phyloP scores from a whole-genome alignment of 2,113 vertebrate genomes.

The Oreochromis aureus region DNA sequence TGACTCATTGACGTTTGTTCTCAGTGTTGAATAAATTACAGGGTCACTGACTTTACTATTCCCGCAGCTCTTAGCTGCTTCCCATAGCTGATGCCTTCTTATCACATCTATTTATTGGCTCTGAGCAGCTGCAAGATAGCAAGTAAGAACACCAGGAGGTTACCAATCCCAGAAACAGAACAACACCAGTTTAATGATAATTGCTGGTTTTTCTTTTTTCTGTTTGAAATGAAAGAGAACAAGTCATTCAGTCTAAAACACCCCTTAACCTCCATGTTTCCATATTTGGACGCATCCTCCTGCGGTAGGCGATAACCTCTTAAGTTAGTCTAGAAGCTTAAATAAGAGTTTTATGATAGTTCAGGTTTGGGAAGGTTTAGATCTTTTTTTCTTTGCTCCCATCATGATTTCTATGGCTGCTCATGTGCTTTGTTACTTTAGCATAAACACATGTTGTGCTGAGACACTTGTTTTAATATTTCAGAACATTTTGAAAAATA shows the following conservation, averaged over 20 bases:
- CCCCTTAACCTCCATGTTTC: neutral
- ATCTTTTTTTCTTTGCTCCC: neutral
- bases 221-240: neutral
- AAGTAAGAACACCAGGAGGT: neutral
- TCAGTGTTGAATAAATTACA: neutral
- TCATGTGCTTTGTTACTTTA: neutral
- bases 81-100: neutral
- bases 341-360: neutral
- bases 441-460: neutral
- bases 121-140: neutral
- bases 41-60: neutral
- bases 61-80: neutral
- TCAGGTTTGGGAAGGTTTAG: neutral
- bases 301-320: neutral
- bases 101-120: neutral
- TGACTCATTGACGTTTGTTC: neutral
- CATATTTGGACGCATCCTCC: neutral
- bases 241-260: neutral
- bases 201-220: neutral
- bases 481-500: neutral
- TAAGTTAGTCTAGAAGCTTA: neutral
- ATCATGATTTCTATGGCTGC: neutral
- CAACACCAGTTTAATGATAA: neutral
- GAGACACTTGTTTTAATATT: neutral
- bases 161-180: neutral